A percentile compares a stretch with the other conserved stretches of the same genome.
phyloP scores from a whole-genome alignment of 2,113 vertebrate species.

The Corydoras sp. region DNA sequence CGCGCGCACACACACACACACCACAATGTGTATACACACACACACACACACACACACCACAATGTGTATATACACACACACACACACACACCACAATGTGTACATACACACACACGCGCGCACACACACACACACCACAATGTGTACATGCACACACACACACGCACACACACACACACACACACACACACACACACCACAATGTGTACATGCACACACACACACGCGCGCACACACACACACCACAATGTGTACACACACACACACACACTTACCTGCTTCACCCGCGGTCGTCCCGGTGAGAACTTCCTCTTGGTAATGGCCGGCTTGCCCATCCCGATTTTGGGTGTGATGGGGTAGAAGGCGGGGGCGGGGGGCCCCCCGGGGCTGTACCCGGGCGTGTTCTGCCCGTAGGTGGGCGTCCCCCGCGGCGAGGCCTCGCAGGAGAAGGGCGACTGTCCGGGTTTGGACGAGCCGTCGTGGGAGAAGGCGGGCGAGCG shows the following conservation, averaged over 20 bases:
- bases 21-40: no score
- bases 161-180: slow-evolving; percentile 7
- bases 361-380: slow-evolving; percentile 66
- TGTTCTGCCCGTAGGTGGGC: slow-evolving; percentile 46
- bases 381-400: slow-evolving; percentile 50
- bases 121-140: no score
- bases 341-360: slow-evolving; percentile 85
- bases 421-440: slow-evolving; percentile 71
- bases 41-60: no score
- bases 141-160: slow-evolving; percentile 10
- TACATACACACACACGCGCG: no score
- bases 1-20: no score
- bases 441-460: slow-evolving; percentile 69
- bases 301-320: slow-evolving; percentile 98
- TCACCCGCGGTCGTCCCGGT: slow-evolving; percentile 82
- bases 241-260: no score
- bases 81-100: no score
- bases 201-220: no score
- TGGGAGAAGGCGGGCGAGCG: slow-evolving; percentile 54
- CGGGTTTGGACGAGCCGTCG: slow-evolving; percentile 63
- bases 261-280: slow-evolving; percentile 72
- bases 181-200: no score
- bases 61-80: no score
- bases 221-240: no score
- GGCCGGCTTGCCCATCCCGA: slow-evolving; percentile 97